phyloP scores from a whole-genome alignment of 35 echinoderm and acorn worm genomes.

The Diadema setosum region DNA sequence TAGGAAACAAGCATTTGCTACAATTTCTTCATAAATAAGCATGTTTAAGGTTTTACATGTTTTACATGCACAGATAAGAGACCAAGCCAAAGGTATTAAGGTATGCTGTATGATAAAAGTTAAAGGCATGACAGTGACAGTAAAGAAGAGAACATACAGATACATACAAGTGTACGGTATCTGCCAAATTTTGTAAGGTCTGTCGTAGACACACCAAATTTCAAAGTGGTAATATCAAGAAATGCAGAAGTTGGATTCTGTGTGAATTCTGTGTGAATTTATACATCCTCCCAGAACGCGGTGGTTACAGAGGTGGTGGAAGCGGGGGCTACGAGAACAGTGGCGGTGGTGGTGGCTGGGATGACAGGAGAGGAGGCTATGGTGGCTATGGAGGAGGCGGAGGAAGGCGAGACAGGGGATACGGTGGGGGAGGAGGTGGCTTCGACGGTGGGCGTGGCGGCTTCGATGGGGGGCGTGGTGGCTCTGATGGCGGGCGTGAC shows the following conservation, averaged over 20 bases:
- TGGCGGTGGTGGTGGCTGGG: slow-evolving; percentile 2
- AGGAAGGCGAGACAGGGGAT: slow-evolving; percentile 16
- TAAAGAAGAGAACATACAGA: no score
- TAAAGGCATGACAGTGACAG: no score
- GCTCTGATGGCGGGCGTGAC: not conserved
- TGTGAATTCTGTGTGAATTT: no score
- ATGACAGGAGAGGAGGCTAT: slow-evolving; percentile 18
- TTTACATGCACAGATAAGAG: no score
- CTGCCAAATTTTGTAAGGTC: no score
- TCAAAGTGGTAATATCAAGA: not conserved
- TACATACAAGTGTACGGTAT: no score
- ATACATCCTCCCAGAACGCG: not conserved
- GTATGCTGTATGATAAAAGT: no score
- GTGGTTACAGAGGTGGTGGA: slow-evolving; percentile 26
- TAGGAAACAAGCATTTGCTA: no score
- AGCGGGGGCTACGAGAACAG: slow-evolving; percentile 8
- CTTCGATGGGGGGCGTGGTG: not conserved
- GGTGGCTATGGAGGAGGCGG: slow-evolving; percentile 13
- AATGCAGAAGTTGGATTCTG: not conserved
- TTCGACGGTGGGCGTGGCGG: not conserved
- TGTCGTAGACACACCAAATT: not conserved
- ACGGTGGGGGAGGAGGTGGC: not conserved
- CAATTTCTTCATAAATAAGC: no score
- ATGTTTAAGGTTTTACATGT: no score
- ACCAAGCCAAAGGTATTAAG: no score